A percentile compares a stretch with the other conserved stretches of the same genome.
Evolutionary conservation across 2,888 invertebrate species (phyloP).

Genomic region (Agrotis segetum): DNA sequence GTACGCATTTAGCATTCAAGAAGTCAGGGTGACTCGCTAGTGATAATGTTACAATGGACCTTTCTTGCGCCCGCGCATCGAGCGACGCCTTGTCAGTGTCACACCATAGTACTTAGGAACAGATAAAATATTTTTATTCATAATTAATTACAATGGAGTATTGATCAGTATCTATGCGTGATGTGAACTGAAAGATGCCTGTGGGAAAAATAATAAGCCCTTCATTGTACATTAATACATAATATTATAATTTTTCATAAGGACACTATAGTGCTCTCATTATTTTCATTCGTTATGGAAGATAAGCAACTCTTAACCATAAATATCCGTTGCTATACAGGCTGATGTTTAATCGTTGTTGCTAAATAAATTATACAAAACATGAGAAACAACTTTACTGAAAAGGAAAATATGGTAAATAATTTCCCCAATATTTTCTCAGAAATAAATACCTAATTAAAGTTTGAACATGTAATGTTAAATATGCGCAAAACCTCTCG

Average conservation of each 20-base stretch:
- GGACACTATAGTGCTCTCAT: conserved; percentile 14
- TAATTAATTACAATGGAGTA: conserved; percentile 57
- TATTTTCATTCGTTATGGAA: conserved; percentile 23
- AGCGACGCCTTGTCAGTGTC: conserved; percentile 45
- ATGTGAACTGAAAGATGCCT: conserved; percentile 40
- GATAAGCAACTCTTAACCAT: conserved; percentile 19
- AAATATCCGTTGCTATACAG: conserved; percentile 11
- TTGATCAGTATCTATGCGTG: conserved; percentile 48
- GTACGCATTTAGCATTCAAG: conserved; percentile 72
- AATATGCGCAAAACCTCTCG: too few species aligned
- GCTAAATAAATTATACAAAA: not conserved
- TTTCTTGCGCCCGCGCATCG: conserved; percentile 59
- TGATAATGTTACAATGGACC: conserved; percentile 70
- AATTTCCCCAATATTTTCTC: not conserved
- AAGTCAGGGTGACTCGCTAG: conserved; percentile 74
- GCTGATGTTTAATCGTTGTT: not conserved
- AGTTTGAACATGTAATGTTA: too few species aligned
- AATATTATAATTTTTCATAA: conserved; percentile 36
- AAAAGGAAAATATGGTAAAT: not conserved
- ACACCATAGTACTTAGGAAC: conserved; percentile 50
- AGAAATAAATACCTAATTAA: too few species aligned
- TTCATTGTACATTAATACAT: conserved; percentile 36
- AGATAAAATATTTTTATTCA: conserved; percentile 60
- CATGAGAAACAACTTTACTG: too few species aligned
- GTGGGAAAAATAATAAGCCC: conserved; percentile 33